These are phyloP conservation scores for Electrophaes corylata DNA, from an alignment of 2,888 invertebrate species.

Conservation along the genomic window DNA sequence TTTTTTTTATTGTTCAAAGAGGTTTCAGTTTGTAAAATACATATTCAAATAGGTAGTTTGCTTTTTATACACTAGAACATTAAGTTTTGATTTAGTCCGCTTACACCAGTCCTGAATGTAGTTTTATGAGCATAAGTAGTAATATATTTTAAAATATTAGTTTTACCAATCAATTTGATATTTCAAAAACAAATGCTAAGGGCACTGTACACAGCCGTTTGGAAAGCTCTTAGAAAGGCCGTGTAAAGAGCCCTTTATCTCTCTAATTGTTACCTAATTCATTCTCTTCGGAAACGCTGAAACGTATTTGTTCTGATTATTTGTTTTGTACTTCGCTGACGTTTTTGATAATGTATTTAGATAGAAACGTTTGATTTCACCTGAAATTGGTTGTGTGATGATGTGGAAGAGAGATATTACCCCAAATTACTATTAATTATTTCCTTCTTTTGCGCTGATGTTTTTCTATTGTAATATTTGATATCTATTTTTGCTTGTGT, in stretches of 20 bases:
- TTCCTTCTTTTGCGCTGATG: too few relatives aligned
- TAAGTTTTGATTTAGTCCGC: too few relatives aligned
- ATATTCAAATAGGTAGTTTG: too few relatives aligned
- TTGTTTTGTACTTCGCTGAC: slow-evolving; percentile 12
- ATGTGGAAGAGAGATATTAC: not conserved
- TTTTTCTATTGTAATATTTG: too few relatives aligned
- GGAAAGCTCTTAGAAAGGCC: slow-evolving; percentile 19
- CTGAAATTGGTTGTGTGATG: not conserved
- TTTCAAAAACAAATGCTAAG: slow-evolving; percentile 1
- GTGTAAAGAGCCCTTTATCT: slow-evolving; percentile 36
- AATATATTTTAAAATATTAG: not conserved
- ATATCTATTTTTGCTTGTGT: too few relatives aligned
- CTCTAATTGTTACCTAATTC: slow-evolving; percentile 41
- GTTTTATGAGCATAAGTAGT: not conserved
- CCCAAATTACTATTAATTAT: too few relatives aligned
- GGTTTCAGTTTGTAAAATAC: too few relatives aligned
- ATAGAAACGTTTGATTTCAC: slow-evolving; percentile 11
- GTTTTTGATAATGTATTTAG: slow-evolving; percentile 11
- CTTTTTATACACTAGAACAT: too few relatives aligned
- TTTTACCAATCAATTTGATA: too few relatives aligned
- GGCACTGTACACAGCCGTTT: slow-evolving; percentile 3
- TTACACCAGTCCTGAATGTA: too few relatives aligned
- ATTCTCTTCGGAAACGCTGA: slow-evolving; percentile 34
- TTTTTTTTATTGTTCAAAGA: too few relatives aligned
- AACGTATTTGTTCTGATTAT: slow-evolving; percentile 26